Evolutionary conservation across 2,888 invertebrate genomes (phyloP), one percentile per base, ranked within the genome.

Genomic region (Macrosoma leucophasiata): DNA sequence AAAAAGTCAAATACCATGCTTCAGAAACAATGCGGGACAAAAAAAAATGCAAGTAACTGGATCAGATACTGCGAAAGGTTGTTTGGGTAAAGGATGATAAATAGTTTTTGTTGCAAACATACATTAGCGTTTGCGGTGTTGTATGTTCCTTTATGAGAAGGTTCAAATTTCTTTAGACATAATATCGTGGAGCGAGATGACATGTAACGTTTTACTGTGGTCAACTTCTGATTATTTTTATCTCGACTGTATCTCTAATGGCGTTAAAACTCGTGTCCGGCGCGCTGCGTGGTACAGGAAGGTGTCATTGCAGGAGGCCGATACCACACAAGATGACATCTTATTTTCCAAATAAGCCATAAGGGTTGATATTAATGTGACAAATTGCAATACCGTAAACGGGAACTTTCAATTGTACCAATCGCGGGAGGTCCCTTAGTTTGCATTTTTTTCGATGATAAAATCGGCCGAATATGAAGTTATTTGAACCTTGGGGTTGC

Each of bases 221-320:
- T 78, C 78, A 76, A 70, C 58, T 54, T 47, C 53, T 77, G 79
- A 81, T 79, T 79, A 76, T 72, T 64, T 64, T 78, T 81, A 79
- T 79, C 77, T 68, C 28, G 36, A 29, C 47, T 45, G 51, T 72
- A 81, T 81, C 81, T 71, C 39, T 65, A 72, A 78, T 71, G 67
- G 81, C 72, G 81, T 81, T 79, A 84, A 81, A 81, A 77, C 69
- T 52, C 63, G 65, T 84, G 82, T 84, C 77, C 73, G 68, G 62
- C 49, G 52, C 81, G 45, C 82, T 60, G 75, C 76, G 68, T 78
- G 84, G 65, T 54, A 77, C 78, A 82, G 81, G 79, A 82, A 82
- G 81, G 69, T 75, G 48, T 33, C 58, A 53, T 64, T 48, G 66
- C 58, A 65, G 69, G 70, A 70, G 71, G 74, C 58, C 58, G 39